Evolutionary conservation across 2,888 invertebrate genomes (phyloP), one percentile per base, ranked within the genome.

Genomic region (Falcaria lacertinaria): DNA sequence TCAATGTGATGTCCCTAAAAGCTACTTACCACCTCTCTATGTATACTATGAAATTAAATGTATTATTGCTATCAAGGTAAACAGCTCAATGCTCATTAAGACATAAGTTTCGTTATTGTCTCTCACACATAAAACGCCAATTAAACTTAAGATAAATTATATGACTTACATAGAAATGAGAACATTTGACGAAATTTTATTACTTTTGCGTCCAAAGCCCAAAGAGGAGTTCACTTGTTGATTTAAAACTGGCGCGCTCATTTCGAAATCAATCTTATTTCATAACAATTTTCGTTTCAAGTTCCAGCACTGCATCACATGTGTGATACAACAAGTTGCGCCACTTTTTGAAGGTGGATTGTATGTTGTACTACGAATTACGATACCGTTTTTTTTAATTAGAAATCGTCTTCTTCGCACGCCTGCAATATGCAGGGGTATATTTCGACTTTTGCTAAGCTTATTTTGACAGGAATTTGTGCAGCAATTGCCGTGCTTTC

Each of bases 181-280:
- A 35, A 19, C 1, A 14, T 22, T 13, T 19, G 6, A 19, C 22
- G 36, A 36, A 36, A 36, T 36, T 34, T 22, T 36, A 36, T 36
- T 36, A 14, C 36, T 36, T 36, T 36, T 7, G 22, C 28, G 22
- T 13, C n/a, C n/a, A n/a, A n/a, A 22, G 19, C 16, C 22, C 36
- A 22, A 36, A 22, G 36, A 14, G 13, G 14, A 33, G 3, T 33
- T 5, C 19, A 36, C 28, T 11, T 36, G 14, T 22, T 36, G 14
- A 22, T 36, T 36, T 36, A 36, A 15, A 36, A 36, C 22, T 19
- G 19, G 28, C 8, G 19, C 13, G 13, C 13, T 19, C 38, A 22
- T 46, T 46, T 46, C 37, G 28, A 43, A 43, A 41, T 37, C 39
- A 43, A 43, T 43, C 38, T 34, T 19, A 36, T 46, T 46, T 46